A percentile compares a stretch with the other conserved stretches of the same genome.
These are phyloP conservation scores for Tachuris rubrigastra DNA, from an alignment of 2,113 vertebrate genomes.

Conservation along the genomic window DNA sequence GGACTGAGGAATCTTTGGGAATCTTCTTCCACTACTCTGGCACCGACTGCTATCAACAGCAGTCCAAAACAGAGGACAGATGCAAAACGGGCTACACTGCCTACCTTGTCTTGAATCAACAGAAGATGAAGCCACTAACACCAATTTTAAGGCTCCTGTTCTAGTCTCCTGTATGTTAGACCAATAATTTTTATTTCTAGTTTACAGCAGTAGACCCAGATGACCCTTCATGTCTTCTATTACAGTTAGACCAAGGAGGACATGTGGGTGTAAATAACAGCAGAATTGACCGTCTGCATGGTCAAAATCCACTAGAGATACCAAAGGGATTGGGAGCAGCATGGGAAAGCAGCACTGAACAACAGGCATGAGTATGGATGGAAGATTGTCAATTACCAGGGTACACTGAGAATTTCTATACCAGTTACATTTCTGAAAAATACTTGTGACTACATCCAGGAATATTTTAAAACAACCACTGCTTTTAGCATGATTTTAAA, in stretches of 20 bases:
- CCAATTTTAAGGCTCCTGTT: not conserved
- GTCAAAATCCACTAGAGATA: not conserved
- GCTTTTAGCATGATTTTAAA: not conserved
- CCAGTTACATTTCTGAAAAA: not conserved
- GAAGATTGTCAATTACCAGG: not conserved
- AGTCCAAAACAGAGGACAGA: not conserved
- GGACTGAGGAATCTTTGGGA: not conserved
- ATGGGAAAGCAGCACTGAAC: not conserved
- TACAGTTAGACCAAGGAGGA: not conserved
- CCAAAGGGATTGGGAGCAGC: not conserved
- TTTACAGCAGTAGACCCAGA: not conserved
- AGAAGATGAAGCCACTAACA: not conserved
- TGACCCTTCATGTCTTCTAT: not conserved
- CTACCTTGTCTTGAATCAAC: not conserved
- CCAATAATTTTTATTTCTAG: not conserved
- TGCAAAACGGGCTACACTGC: not conserved
- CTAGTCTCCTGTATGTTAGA: not conserved
- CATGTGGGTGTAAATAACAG: not conserved
- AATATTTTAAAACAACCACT: not conserved
- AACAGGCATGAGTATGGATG: not conserved
- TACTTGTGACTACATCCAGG: not conserved
- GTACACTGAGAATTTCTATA: not conserved
- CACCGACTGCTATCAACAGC: fast-evolving
- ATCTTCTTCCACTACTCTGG: not conserved
- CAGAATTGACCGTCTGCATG: not conserved